Evolutionary conservation across 2,797 vertebrate genomes (phyloP).

Genomic region (Trichosurus vulpecula): DNA sequence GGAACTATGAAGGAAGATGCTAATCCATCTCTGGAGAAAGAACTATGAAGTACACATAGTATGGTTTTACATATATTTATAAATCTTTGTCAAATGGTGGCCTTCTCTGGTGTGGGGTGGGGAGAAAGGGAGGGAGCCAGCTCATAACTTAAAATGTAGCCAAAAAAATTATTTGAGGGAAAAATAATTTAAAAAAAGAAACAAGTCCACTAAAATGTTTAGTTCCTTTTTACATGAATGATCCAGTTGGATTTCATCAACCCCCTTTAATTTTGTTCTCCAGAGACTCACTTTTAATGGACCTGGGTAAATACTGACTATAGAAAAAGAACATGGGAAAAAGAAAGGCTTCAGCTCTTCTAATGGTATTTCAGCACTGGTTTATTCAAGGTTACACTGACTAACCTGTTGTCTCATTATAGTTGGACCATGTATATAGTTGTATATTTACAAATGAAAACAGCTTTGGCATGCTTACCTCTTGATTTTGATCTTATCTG

Average conservation of each 20-base stretch:
- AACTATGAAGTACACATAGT: background rate
- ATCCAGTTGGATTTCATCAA: background rate
- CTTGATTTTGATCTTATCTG: background rate
- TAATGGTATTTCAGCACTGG: no score
- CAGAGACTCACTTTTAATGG: background rate
- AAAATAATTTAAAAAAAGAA: background rate
- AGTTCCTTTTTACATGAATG: background rate
- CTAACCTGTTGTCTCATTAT: no score
- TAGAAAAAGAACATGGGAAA: background rate
- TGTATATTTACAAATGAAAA: background rate
- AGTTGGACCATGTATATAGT: background rate
- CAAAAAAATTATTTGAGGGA: background rate
- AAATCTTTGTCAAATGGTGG: background rate
- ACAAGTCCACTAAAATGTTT: background rate
- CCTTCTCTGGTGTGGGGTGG: background rate
- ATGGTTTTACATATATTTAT: background rate
- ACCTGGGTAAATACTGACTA: background rate
- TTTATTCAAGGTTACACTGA: no score
- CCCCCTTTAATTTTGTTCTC: background rate
- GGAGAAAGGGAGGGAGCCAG: background rate
- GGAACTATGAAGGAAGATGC: background rate
- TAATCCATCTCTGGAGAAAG: background rate
- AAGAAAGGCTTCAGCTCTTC: background rate
- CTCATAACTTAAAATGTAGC: background rate
- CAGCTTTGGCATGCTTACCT: background rate